A percentile compares a stretch with the other conserved stretches of the same genome.
phyloP scores from a whole-genome alignment of 2,797 vertebrate species.

The Knipowitschia caucasica region DNA sequence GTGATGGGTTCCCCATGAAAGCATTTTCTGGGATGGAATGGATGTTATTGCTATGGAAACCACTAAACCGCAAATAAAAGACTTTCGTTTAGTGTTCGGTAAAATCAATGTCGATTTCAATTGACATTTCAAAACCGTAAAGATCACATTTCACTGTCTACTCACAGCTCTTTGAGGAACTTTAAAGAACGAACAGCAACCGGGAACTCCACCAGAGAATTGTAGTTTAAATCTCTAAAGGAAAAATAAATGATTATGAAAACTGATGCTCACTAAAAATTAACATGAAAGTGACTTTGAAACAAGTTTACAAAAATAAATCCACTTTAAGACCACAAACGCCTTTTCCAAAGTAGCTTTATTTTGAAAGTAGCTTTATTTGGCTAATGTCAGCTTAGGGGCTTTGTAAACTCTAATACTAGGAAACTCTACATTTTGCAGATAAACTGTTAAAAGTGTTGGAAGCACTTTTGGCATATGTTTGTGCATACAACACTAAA shows the following conservation, averaged over 20 bases:
- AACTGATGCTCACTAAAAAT: background rate
- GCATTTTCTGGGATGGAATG: slow-evolving; percentile 89
- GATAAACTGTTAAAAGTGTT: background rate
- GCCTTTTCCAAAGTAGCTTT: too few species aligned
- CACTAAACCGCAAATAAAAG: slow-evolving; percentile 68
- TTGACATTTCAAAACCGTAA: too few species aligned
- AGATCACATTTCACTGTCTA: slow-evolving; percentile 30
- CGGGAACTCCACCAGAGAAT: slow-evolving; percentile 88
- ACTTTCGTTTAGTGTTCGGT: background rate
- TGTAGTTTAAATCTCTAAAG: slow-evolving; percentile 91
- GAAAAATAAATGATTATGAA: background rate
- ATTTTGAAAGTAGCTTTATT: too few species aligned
- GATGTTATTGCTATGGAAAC: slow-evolving; percentile 95
- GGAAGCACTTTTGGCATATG: slow-evolving; percentile 21
- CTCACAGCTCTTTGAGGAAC: slow-evolving; percentile 93
- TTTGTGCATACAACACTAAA: slow-evolving; percentile 35
- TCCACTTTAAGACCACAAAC: too few species aligned
- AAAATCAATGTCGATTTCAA: too few species aligned
- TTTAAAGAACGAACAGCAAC: slow-evolving; percentile 81
- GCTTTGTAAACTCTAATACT: too few species aligned
- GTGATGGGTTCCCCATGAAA: slow-evolving; percentile 88
- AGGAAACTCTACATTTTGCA: too few species aligned
- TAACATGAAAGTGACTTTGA: too few species aligned
- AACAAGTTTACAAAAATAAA: too few species aligned
- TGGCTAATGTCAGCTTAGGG: too few species aligned